Evolutionary conservation across 2,888 invertebrate species (phyloP).

Genomic region (Cephus sareptanus): DNA sequence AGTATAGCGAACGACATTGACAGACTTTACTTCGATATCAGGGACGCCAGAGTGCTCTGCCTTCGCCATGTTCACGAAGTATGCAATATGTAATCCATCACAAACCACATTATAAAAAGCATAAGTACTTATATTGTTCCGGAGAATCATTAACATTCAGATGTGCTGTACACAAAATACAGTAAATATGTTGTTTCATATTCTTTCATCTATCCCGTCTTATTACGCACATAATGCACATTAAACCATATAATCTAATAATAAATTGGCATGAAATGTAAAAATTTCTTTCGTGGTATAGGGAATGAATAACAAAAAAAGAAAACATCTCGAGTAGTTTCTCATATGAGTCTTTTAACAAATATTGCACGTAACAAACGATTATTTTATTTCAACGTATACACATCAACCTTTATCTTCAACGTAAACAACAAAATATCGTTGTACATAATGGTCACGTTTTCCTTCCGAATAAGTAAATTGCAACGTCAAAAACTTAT

Average conservation of each 20-base stretch:
- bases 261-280: neutral
- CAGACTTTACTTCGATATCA: neutral
- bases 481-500: neutral
- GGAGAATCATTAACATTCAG: too few species aligned
- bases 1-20: neutral
- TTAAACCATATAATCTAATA: neutral
- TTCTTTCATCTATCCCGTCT: constrained; percentile 9
- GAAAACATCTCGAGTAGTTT: neutral
- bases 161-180: too few species aligned
- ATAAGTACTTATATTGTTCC: neutral
- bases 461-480: neutral
- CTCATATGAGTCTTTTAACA: neutral
- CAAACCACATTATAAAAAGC: neutral
- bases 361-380: neutral
- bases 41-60: neutral
- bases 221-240: constrained; percentile 1
- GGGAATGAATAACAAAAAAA: neutral
- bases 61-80: neutral
- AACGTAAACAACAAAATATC: neutral
- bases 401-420: constrained; percentile 46
- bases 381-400: constrained; percentile 49
- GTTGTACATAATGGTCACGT: neutral
- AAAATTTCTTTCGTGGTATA: neutral
- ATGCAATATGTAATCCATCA: too few species aligned
- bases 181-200: neutral